Conservation (phyloP, 2,888 invertebrate species). For the Blera fallax region DNA sequence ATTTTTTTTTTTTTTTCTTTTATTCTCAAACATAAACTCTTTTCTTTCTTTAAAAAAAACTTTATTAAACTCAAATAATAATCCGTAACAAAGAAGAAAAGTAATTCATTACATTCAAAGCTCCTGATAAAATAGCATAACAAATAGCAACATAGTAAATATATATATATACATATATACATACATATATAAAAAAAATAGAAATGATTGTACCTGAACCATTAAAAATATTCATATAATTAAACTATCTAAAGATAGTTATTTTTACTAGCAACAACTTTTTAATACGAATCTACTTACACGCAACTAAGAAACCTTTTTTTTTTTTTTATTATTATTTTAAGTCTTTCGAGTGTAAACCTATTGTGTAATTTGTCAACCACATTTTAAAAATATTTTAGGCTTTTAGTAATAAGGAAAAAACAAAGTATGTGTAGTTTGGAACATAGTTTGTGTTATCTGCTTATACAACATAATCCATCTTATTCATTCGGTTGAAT, state of each 20-base stretch:
- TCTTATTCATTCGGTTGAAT: constrained; percentile 15
- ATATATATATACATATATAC: constrained; percentile 40
- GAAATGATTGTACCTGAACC: constrained; percentile 72
- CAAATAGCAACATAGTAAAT: constrained; percentile 64
- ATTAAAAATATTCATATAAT: constrained; percentile 70
- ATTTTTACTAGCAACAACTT: constrained; percentile 65
- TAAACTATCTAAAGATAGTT: constrained; percentile 49
- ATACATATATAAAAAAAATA: constrained; percentile 57
- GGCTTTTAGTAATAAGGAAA: constrained; percentile 13
- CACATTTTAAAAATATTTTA: neutral
- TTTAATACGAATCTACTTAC: constrained; percentile 62
- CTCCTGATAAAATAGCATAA: constrained; percentile 66
- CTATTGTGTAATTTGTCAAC: constrained; percentile 1
- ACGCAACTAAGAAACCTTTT: constrained; percentile 37
- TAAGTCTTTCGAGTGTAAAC: neutral
- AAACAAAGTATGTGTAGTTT: neutral
- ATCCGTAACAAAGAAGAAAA: constrained; percentile 13
- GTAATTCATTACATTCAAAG: constrained; percentile 44
- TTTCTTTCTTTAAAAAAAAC: neutral
- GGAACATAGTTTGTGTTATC: neutral
- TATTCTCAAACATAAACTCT: neutral
- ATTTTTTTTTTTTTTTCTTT: neutral
- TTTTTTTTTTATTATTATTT: neutral
- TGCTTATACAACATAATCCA: neutral
- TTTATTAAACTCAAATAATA: neutral